Evolutionary conservation across 1,140 invertebrate genomes (phyloP), one percentile per base, ranked within the genome.

Genomic region (Helicoverpa armigera): DNA sequence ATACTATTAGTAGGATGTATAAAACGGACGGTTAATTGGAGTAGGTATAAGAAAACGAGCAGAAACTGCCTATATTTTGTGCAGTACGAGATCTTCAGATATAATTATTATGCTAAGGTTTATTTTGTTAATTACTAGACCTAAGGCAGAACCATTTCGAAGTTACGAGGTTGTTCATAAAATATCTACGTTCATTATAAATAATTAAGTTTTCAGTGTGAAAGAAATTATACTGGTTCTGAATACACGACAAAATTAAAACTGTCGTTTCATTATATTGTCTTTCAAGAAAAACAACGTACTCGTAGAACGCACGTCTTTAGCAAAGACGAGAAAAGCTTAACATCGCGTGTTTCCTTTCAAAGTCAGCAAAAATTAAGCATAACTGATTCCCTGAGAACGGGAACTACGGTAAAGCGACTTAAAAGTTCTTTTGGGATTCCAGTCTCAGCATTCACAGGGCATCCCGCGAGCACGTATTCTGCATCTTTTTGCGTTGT

Each of bases 1-100:
- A 78, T 80, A 78, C 65, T 79, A 78, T 79, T 85, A 76, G 67
- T 70, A 35, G 13, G 73, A 80, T 77, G 65, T 67, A 60, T 73
- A 43, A 63, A 73, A 74, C 13, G 56, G 48, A 84, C 61, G 76
- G 48, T 79, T 83, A 84, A 84, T 84, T 81, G 76, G 80, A 63
- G 51, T 76, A 31, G 18, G 70, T 73, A 79, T 51, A 69, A 75
- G 51, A 61, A 74, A 79, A 70, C 12, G 35, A 48, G 58, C 50
- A 50, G 7, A 73, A 73, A 31, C 35, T 31, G 70, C 58, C 56
- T 58, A 11, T 18, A 35, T 56, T 10, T 2, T 16, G 31, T 43
- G 35, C 35, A 43, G 9, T 7, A 9, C 29, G 0, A 18, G 23
- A 29, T 35, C 1, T 58, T 58, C 29, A 58, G 70, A 13, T 13